Conservation (phyloP, 1,140 invertebrate species). For the Drosophila insularis region DNA sequence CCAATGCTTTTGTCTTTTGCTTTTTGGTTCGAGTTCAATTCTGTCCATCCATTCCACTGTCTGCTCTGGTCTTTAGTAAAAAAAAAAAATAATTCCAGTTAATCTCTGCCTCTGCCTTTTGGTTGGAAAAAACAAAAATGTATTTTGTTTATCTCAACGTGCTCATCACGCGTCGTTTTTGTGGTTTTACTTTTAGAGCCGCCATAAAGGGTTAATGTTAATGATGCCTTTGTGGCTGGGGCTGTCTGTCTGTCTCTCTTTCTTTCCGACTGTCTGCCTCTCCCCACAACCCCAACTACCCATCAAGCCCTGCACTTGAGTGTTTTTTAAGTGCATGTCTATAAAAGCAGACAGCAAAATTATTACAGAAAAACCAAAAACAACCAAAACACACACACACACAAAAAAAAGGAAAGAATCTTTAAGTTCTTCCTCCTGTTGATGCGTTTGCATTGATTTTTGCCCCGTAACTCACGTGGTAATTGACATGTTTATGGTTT, state of each 20-base stretch:
- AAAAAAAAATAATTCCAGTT: conserved; percentile 49
- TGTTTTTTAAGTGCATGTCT: conserved; percentile 79
- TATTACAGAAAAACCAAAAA: conserved; percentile 49
- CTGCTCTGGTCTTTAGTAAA: conserved; percentile 45
- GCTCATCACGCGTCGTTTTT: conserved; percentile 77
- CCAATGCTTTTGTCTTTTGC: conserved; percentile 19
- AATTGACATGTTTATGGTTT: conserved; percentile 76
- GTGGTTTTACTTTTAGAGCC: conserved; percentile 73
- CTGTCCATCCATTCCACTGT: conserved; percentile 3
- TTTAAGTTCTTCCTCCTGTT: neutral
- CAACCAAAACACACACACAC: conserved; percentile 1
- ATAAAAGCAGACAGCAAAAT: conserved; percentile 70
- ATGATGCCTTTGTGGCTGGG: conserved; percentile 59
- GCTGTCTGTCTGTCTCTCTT: neutral
- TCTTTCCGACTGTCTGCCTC: conserved; percentile 17
- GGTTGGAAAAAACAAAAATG: conserved; percentile 33
- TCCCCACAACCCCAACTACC: conserved; percentile 9
- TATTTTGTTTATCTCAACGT: conserved; percentile 79
- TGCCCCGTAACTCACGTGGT: conserved; percentile 63
- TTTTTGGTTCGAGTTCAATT: conserved; percentile 9
- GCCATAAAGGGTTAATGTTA: conserved; percentile 78
- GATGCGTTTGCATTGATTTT: conserved; percentile 68
- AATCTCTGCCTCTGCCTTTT: conserved; percentile 43
- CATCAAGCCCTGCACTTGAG: conserved; percentile 67
- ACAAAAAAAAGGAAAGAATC: conserved; percentile 23